Evolutionary conservation across 2,797 vertebrate species (phyloP).

Genomic region (Decapterus maruadsi): DNA sequence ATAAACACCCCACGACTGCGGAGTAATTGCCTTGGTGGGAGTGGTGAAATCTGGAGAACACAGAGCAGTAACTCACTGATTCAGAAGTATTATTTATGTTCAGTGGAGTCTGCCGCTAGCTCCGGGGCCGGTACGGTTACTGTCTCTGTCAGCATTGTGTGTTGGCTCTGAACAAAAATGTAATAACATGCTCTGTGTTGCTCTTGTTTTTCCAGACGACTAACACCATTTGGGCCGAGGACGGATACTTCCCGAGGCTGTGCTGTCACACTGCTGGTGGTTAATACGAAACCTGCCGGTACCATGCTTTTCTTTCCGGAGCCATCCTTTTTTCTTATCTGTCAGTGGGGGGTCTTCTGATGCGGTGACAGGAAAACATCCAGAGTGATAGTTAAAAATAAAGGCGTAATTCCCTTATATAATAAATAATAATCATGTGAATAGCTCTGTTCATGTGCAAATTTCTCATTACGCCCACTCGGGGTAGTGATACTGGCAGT

Average conservation of each 20-base stretch:
- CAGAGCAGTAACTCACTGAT: slow-evolving; percentile 66
- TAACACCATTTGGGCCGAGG: slow-evolving; percentile 62
- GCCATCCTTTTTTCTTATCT: slow-evolving; percentile 13
- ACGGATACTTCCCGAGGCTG: slow-evolving; percentile 51
- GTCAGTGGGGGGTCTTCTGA: not conserved
- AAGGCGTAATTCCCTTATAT: slow-evolving; percentile 6
- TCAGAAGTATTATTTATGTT: slow-evolving; percentile 77
- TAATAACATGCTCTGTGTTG: slow-evolving; percentile 66
- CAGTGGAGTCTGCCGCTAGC: slow-evolving; percentile 54
- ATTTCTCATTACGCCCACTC: slow-evolving; percentile 49
- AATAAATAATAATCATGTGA: slow-evolving; percentile 31
- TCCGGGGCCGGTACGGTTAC: slow-evolving; percentile 44
- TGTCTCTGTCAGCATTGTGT: slow-evolving; percentile 65
- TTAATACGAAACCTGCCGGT: slow-evolving; percentile 54
- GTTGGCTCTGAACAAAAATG: slow-evolving; percentile 62
- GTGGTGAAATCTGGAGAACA: slow-evolving; percentile 53
- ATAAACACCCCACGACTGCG: slow-evolving; percentile 26
- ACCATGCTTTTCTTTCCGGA: slow-evolving; percentile 26
- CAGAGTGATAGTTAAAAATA: slow-evolving; percentile 1
- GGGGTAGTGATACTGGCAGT: slow-evolving; percentile 41
- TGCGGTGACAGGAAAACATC: not conserved
- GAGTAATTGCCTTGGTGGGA: slow-evolving; percentile 66
- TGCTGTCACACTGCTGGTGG: slow-evolving; percentile 51
- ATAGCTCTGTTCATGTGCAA: slow-evolving; percentile 33
- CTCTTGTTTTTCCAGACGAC: slow-evolving; percentile 59